A percentile compares a stretch with the other conserved stretches of the same genome.
Conservation (phyloP, 2,888 invertebrate species). For the Hypomecis atomaria region DNA sequence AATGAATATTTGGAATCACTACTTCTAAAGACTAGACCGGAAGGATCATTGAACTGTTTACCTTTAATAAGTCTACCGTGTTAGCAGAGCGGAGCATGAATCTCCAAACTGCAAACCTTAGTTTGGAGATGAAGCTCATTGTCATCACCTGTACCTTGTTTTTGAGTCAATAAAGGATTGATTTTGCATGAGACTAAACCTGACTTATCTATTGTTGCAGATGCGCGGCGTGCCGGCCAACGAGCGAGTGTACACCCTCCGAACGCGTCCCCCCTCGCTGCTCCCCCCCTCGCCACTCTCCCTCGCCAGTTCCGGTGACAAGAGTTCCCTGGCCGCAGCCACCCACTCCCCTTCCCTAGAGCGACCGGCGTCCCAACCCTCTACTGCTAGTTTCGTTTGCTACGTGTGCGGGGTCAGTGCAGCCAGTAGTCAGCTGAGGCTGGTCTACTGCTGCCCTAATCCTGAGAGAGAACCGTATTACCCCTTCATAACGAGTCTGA, state of each 20-base stretch:
- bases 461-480: conserved; percentile 95
- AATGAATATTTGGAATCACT: no score
- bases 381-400: conserved; percentile 89
- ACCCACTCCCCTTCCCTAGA: conserved; percentile 70
- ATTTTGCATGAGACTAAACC: no score
- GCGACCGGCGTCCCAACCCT: conserved; percentile 61
- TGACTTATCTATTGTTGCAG: conserved; percentile 60
- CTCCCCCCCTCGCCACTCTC: conserved; percentile 78
- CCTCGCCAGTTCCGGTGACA: conserved; percentile 77
- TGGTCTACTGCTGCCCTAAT: conserved; percentile 93
- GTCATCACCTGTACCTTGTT: no score
- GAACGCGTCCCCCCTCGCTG: conserved; percentile 89
- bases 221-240: conserved; percentile 89
- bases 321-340: conserved; percentile 62
- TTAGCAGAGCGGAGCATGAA: no score
- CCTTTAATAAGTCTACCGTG: no score
- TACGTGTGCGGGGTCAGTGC: conserved; percentile 94
- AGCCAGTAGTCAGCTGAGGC: conserved; percentile 91
- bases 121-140: no score
- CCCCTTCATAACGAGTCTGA: conserved; percentile 93
- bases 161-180: no score
- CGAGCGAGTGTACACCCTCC: conserved; percentile 92
- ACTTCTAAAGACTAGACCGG: no score
- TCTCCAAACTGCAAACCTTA: no score
- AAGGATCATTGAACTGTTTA: no score